A percentile compares a stretch with the other conserved stretches of the same genome.
Evolutionary conservation across 2,888 invertebrate genomes (phyloP).

Genomic region (Lomographa bimaculata): DNA sequence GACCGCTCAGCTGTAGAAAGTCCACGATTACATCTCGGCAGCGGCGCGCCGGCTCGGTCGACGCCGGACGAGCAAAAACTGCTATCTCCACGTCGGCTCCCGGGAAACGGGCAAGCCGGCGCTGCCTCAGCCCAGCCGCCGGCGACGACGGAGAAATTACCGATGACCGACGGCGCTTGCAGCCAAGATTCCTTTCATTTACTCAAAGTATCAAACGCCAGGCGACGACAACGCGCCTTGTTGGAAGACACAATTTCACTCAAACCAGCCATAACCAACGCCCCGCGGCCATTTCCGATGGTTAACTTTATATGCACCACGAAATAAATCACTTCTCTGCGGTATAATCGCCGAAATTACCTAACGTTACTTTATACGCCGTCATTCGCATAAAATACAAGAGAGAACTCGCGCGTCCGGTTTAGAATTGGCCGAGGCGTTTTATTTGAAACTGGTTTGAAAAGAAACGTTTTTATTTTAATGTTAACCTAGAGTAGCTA

Average conservation of each 20-base stretch:
- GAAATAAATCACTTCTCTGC: conserved; percentile 43
- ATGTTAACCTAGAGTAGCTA: too few relatives aligned
- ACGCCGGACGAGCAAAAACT: conserved; percentile 74
- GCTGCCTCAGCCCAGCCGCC: conserved; percentile 50
- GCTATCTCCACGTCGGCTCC: conserved; percentile 66
- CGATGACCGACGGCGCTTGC: conserved; percentile 52
- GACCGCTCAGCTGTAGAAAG: conserved; percentile 79
- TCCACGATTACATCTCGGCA: conserved; percentile 75
- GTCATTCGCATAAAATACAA: conserved; percentile 43
- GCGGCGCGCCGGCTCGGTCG: conserved; percentile 45
- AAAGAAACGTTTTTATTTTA: conserved; percentile 31
- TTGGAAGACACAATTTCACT: conserved; percentile 54
- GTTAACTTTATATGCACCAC: conserved; percentile 41
- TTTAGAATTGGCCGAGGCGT: conserved; percentile 38
- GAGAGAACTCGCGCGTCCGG: conserved; percentile 49
- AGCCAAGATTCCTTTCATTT: conserved; percentile 64
- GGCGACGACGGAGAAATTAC: conserved; percentile 58
- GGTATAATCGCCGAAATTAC: conserved; percentile 45
- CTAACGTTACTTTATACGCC: conserved; percentile 44
- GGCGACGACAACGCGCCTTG: conserved; percentile 43
- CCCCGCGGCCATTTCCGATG: conserved; percentile 44
- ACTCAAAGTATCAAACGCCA: conserved; percentile 41
- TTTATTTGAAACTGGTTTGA: conserved; percentile 42
- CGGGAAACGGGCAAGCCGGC: conserved; percentile 56
- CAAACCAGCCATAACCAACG: conserved; percentile 46